phyloP scores from a whole-genome alignment of 2,888 invertebrate species.

The Ochropleura leucogaster region DNA sequence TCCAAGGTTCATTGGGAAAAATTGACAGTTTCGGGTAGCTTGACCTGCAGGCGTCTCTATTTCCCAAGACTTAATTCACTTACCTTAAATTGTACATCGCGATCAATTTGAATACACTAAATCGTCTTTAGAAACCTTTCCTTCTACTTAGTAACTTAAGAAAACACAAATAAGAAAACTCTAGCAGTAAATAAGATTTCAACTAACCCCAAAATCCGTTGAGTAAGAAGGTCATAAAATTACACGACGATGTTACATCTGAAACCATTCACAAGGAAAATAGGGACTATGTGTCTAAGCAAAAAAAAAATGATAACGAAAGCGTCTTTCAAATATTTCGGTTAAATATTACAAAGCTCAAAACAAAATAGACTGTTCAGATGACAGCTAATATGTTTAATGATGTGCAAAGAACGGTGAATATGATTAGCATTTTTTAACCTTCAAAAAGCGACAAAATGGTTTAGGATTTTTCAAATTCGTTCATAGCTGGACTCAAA shows the following conservation, averaged over 20 bases:
- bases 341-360: not conserved
- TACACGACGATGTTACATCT: constrained; percentile 22
- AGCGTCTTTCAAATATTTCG: constrained; percentile 3
- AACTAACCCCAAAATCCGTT: constrained; percentile 6
- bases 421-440: not conserved
- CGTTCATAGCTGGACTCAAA: no score
- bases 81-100: constrained; percentile 21
- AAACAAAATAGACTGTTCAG: not conserved
- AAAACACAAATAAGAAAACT: constrained; percentile 14
- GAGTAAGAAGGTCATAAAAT: constrained; percentile 26
- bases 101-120: constrained; percentile 1
- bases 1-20: no score
- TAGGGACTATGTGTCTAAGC: constrained; percentile 7
- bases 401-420: constrained; percentile 9
- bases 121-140: constrained; percentile 9
- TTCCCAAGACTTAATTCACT: not conserved
- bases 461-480: not conserved
- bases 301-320: not conserved
- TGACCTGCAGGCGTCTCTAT: no score
- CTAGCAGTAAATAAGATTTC: constrained; percentile 25
- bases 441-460: not conserved
- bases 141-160: constrained; percentile 10
- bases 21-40: no score
- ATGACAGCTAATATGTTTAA: not conserved
- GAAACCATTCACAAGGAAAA: constrained; percentile 25